A percentile compares a stretch with the other conserved stretches of the same genome.
These are phyloP conservation scores for Calliopum simillimum DNA, from an alignment of 2,888 invertebrate genomes.

Conservation along the genomic window DNA sequence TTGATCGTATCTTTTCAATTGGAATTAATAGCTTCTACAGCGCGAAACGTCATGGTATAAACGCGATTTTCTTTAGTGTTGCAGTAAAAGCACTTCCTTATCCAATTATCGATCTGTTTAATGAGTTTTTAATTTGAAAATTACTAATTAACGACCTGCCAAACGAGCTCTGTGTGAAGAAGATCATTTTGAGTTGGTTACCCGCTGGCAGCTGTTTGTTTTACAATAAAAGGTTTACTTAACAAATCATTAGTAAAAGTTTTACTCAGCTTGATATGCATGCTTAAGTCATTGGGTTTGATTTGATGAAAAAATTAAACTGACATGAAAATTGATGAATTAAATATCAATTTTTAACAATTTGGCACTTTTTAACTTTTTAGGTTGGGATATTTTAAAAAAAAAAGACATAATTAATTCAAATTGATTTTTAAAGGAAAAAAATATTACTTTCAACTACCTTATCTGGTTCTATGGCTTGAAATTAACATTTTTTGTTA, in stretches of 20 bases:
- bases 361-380: no score
- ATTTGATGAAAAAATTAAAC: background rate
- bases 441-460: no score
- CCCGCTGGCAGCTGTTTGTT: background rate
- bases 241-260: background rate
- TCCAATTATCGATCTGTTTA: slow-evolving; percentile 40
- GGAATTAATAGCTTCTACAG: slow-evolving; percentile 22
- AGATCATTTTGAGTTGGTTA: no score
- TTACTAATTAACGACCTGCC: slow-evolving; percentile 37
- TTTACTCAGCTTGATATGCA: background rate
- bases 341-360: no score
- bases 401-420: no score
- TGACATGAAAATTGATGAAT: background rate
- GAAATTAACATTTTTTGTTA: no score
- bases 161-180: background rate
- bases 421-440: no score
- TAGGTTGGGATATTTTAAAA: no score
- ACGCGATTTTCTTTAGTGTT: background rate
- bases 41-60: background rate
- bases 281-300: background rate
- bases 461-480: no score
- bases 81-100: slow-evolving; percentile 34
- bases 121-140: slow-evolving; percentile 44
- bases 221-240: no score
- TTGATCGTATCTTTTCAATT: slow-evolving; percentile 27